These are phyloP conservation scores for Quadroppia sp. DNA, from an alignment of 2,888 invertebrate species.

Conservation along the genomic window DNA sequence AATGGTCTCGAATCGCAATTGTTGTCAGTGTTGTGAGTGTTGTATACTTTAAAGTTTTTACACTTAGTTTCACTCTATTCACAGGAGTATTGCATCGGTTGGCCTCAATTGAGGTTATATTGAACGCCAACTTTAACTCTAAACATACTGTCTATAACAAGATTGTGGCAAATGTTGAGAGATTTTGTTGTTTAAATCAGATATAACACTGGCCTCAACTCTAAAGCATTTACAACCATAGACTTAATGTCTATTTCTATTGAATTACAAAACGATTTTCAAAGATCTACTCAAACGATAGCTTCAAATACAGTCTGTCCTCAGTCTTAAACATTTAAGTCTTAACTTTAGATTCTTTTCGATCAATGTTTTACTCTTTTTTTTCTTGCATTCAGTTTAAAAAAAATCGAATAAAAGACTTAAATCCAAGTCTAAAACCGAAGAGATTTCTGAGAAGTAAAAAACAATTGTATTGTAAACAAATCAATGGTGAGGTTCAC, in stretches of 20 bases:
- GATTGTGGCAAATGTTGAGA: slow-evolving; percentile 31
- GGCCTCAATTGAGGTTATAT: slow-evolving; percentile 37
- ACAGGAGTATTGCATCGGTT: slow-evolving; percentile 35
- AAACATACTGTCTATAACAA: slow-evolving; percentile 23
- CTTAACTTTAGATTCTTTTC: background rate
- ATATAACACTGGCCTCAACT: slow-evolving; percentile 27
- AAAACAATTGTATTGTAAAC: background rate
- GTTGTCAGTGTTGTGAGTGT: slow-evolving; percentile 13
- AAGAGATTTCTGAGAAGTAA: background rate
- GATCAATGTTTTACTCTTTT: background rate
- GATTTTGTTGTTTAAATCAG: slow-evolving; percentile 32
- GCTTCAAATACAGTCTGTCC: slow-evolving; percentile 22
- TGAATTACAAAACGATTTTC: slow-evolving; percentile 34
- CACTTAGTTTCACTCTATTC: slow-evolving; percentile 36
- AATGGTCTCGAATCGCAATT: background rate
- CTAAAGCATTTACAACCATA: slow-evolving; percentile 28
- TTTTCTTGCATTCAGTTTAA: no score
- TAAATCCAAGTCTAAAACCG: background rate
- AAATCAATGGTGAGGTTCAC: slow-evolving; percentile 10
- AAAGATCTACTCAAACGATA: slow-evolving; percentile 33
- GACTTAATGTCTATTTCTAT: slow-evolving; percentile 33
- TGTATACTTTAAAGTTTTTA: slow-evolving; percentile 38
- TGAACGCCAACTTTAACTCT: slow-evolving; percentile 34
- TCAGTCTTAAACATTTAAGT: slow-evolving; percentile 13
- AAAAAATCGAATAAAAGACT: background rate